Base-by-base conservation (phyloP, 1,140 invertebrate species). In the Halesus radiatus region DNA sequence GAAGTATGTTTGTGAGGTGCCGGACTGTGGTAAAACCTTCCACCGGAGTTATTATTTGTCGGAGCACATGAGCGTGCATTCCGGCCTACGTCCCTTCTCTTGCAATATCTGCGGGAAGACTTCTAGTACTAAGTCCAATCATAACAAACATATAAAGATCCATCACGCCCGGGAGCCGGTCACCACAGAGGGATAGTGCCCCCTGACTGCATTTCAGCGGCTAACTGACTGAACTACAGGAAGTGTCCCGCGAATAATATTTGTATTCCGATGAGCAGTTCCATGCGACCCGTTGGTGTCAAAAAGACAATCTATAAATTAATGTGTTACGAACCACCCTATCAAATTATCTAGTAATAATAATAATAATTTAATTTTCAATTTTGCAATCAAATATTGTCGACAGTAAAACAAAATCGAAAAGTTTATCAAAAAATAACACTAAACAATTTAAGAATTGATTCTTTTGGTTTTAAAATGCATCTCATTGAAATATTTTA, bases 81-180 rank as follows among this genome's bases (percentile, higher is more conserved):
- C 94, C 20, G 94, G 96, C 0, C 92, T 92, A n/a, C 91, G 95
- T 70, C 96, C 96, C 1, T 96, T 94, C 86, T 91, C 93, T 0
- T 97, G 96, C 88, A 94, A 95, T 82, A 94, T 96, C 70, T 97
- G 96, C 88, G 95, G 95, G 2, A 97, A 96, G 87, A 94, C 93
- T 15, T 96, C 94, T 29, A 94, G 94, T 82, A 96, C 95, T 37
- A 96, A 96, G 88, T 96, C 95, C 29, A 96, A 96, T 90, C 95
- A 96, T 84, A 96, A 96, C 85, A 96, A 96, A 86, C 95, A 97
- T 86, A 91, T 96, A 53, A 94, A 94, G 86, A 96, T 96, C 84
- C 96, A 97, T 88, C 95, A 96, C 88, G 94, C 95, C 50, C 89
- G 95, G 52, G 95, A 96, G 86, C 94, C 95, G 20, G 92, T 96